Base-by-base conservation (phyloP, 2,888 invertebrate genomes). In the Dexiosoma caninum region DNA sequence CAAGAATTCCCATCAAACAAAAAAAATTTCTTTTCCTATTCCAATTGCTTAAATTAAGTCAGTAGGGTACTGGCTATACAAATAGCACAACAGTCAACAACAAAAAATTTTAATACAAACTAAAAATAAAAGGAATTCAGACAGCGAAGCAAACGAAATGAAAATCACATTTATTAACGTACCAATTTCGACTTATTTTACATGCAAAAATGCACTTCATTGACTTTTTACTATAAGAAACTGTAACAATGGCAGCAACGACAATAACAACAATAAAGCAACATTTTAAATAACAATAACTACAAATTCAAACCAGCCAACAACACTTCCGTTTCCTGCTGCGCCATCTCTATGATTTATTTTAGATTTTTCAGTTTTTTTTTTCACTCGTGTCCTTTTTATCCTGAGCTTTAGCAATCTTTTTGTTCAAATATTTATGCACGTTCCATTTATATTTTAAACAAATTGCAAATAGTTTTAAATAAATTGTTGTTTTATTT, bases 171-270 rank as follows among this genome's bases (percentile, higher is more conserved):
- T 77, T 77, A 77, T 81, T 81, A 77, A 77, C 72, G 77, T 69
- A 77, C 64, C 81, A 81, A 81, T 81, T 81, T 72, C 64, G 49
- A 77, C 72, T 77, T 77, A 74, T 59, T 77, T 77, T 64, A 77
- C 81, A 81, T 81, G 77, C 81, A 72, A 57, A 81, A 77, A 53
- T 81, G 81, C 81, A 81, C 77, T 81, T 81, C 81, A 81, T 77
- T 77, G 72, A 77, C 62, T 70, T 81, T 74, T 69, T 74, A 44
- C 69, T 32, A 40, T 40, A 59, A 59, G 14, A 55, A 27, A 2
- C 44, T 67, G 19, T 12, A 32, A 23, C 59, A 59, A 37, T 30
- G 49, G 42, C 21, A 23, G 60, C 21, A 67, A 42, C 53, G 21
- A 57, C 66, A 79, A 64, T 16, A 64, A 60, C 12, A 42, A 32